These are phyloP conservation scores for Mormyrus proboscirostris DNA, from an alignment of 2,797 vertebrate genomes.

Conservation along the genomic window DNA sequence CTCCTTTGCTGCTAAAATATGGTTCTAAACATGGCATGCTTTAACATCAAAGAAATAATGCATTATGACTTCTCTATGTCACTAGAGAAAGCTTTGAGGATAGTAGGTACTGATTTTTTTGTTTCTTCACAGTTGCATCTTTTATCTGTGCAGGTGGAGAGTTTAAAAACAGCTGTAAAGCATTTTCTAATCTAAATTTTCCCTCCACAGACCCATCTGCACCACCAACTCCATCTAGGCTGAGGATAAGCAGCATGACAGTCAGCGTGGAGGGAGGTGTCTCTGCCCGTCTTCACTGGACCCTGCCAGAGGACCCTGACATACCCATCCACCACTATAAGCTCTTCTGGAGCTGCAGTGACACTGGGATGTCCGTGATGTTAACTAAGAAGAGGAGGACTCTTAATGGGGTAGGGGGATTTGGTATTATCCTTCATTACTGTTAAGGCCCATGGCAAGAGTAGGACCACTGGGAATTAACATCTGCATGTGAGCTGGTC, in stretches of 20 bases:
- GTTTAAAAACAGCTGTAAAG: not conserved
- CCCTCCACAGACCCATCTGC: conserved; percentile 74
- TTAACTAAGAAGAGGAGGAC: conserved; percentile 84
- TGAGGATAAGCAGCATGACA: conserved; percentile 70
- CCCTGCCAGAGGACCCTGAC: conserved; percentile 75
- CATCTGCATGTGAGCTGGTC: conserved; percentile 35
- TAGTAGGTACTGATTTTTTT: not conserved
- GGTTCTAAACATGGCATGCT: not conserved
- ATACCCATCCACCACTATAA: conserved; percentile 91
- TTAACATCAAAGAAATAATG: not conserved
- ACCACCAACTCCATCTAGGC: conserved; percentile 70
- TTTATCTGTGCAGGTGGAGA: not conserved
- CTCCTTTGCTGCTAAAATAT: not conserved
- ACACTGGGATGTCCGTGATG: conserved; percentile 66
- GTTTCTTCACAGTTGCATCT: not conserved
- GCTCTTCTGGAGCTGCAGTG: conserved; percentile 87
- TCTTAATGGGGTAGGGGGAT: conserved; percentile 69
- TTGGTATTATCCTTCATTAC: not conserved
- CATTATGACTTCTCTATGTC: not conserved
- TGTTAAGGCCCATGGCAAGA: not conserved
- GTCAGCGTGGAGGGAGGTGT: conserved; percentile 63
- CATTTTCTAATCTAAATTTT: not conserved
- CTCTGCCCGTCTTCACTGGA: conserved; percentile 73
- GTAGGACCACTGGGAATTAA: conserved; percentile 23
- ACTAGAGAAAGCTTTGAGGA: not conserved